Base-by-base conservation (phyloP, 2,888 invertebrate species). In the Poecilus cupreus region DNA sequence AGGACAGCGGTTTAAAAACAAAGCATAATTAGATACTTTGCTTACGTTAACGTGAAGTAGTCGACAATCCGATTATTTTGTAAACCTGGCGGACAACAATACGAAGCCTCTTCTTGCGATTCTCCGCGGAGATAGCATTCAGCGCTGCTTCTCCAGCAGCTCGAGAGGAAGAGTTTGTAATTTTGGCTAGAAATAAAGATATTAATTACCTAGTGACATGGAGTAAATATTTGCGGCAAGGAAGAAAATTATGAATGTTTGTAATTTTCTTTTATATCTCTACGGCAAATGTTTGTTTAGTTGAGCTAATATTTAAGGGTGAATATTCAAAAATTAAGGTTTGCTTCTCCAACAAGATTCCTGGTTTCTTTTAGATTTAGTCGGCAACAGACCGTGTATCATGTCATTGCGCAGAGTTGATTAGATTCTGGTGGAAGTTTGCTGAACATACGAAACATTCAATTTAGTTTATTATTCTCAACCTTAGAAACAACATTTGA, bases 1-100 rank as follows among this genome's bases (percentile, higher is more conserved):
- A 16, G 64, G 37, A 16, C 75, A 26, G 4, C 5, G 75, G 32
- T 24, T 18, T 11, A 4, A 26, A 32, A 49, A 49, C 75, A 75
- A 75, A 75, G 75, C 32, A 75, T 51, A 75, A 75, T 75, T 75
- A 75, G 75, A 75, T 75, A 75, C 75, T 54, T 51, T 75, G 75
- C 51, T 75, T 51, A 75, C 51, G 75, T 75, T 75, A 75, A 75
- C 51, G 75, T 49, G 32, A 75, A 75, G 74, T 18, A 24, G 32
- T 5, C 13, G 16, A 51, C 32, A 75, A 75, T 75, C 75, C 46
- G 75, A 75, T 75, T 75, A 70, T 70, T 70, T 39, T 70, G 70
- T 70, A 39, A 70, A 70, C 70, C 54, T 70, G n/a, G 43, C 54
- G 11, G 54, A 54, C 54, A 54, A 64, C 11, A 20, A 32, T 32